Conservation (phyloP, 2,113 vertebrate genomes). For the Anoplopoma fimbria region DNA sequence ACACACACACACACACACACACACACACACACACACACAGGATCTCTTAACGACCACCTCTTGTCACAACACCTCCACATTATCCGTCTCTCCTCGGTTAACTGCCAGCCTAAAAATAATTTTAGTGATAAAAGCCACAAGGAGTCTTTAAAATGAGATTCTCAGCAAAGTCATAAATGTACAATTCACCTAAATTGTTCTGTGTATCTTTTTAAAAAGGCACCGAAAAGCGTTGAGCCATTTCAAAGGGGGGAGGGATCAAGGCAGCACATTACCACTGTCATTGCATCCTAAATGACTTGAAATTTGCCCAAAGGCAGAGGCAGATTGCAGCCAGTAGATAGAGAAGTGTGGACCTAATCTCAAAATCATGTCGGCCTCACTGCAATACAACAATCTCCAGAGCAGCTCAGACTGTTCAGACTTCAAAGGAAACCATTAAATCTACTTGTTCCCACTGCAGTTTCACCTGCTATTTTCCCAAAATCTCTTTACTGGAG, state of each 20-base stretch:
- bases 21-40: conserved; percentile 28
- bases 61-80: too few relatives aligned
- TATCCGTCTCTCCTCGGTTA: conserved; percentile 36
- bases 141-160: conserved; percentile 34
- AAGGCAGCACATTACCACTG: conserved; percentile 15
- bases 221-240: conserved; percentile 7
- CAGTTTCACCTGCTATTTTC: not conserved
- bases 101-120: conserved; percentile 20
- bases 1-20: conserved; percentile 26
- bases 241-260: conserved; percentile 21
- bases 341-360: conserved; percentile 30
- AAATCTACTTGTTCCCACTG: not conserved
- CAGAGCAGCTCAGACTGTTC: conserved; percentile 4
- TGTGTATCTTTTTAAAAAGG: conserved; percentile 17
- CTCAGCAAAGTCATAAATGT: conserved; percentile 15
- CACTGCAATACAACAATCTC: conserved; percentile 22
- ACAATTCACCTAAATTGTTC: not conserved
- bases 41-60: too few relatives aligned
- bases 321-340: conserved; percentile 19
- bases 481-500: not conserved
- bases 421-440: conserved; percentile 35
- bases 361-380: conserved; percentile 25
- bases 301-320: conserved; percentile 39
- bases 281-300: conserved; percentile 38
- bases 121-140: conserved; percentile 46